phyloP scores from a whole-genome alignment of 2,888 invertebrate species.

The Athalia circularis region DNA sequence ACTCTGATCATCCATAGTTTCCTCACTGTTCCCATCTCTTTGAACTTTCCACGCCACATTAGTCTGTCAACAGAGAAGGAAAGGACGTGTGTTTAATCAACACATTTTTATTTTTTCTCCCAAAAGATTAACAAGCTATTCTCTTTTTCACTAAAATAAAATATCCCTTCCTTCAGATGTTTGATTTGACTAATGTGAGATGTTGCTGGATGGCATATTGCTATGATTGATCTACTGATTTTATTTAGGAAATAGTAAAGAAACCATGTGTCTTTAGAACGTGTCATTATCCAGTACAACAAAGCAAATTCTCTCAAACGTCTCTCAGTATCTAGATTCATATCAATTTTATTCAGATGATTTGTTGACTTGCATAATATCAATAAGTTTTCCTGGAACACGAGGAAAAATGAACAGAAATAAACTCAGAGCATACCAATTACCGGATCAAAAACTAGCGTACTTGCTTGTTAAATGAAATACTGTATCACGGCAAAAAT shows the following conservation, averaged over 20 bases:
- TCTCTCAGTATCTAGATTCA: no score
- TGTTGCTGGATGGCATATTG: conserved; percentile 28
- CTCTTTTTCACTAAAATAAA: conserved; percentile 61
- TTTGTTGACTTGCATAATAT: no score
- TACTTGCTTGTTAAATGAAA: no score
- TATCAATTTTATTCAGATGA: no score
- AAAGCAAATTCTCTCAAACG: no score
- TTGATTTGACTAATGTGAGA: conserved; percentile 55
- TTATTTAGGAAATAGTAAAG: conserved; percentile 46
- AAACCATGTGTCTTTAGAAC: conserved; percentile 49
- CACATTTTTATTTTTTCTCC: conserved; percentile 64
- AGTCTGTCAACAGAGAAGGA: conserved; percentile 84
- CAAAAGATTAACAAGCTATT: conserved; percentile 64
- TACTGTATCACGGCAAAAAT: no score
- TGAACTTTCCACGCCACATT: conserved; percentile 75
- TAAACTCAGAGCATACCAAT: no score
- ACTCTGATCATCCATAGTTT: conserved; percentile 69
- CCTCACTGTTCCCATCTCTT: conserved; percentile 74
- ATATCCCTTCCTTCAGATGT: conserved; percentile 77
- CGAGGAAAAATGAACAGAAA: no score
- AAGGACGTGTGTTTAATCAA: conserved; percentile 75
- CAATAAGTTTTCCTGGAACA: no score
- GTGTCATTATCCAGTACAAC: neutral
- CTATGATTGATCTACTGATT: conserved; percentile 34
- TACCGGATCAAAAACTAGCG: no score